A percentile compares a stretch with the other conserved stretches of the same genome.
Conservation (phyloP, 1,140 invertebrate genomes). For the Ips nitidus region DNA sequence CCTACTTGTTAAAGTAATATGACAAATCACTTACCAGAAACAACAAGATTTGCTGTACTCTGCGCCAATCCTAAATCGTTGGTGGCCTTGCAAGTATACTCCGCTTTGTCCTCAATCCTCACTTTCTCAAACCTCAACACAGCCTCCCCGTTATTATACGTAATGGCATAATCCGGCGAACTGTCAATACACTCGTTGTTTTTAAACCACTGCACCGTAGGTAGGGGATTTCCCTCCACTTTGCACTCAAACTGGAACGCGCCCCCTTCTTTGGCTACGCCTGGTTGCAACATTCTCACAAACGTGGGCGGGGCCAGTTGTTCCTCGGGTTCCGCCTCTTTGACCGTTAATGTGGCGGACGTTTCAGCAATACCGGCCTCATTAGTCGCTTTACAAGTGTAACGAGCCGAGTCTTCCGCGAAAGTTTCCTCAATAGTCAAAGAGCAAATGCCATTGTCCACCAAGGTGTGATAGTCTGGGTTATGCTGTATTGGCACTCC, state of each 20-base stretch:
- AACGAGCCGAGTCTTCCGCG: slow-evolving; percentile 78
- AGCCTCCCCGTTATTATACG: slow-evolving; percentile 67
- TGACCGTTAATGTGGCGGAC: slow-evolving; percentile 72
- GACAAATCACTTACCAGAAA: slow-evolving; percentile 55
- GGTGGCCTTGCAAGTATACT: slow-evolving; percentile 68
- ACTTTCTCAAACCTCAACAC: slow-evolving; percentile 64
- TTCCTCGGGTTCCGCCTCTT: slow-evolving; percentile 68
- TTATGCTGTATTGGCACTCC: slow-evolving; percentile 58
- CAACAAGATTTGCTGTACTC: slow-evolving; percentile 57
- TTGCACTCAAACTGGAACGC: slow-evolving; percentile 70
- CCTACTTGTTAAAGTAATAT: background rate
- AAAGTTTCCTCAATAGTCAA: slow-evolving; percentile 72
- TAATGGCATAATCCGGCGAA: slow-evolving; percentile 69
- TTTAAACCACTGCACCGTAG: slow-evolving; percentile 79
- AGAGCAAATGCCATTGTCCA: slow-evolving; percentile 74
- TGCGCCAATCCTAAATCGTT: slow-evolving; percentile 68
- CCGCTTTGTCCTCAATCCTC: slow-evolving; percentile 60
- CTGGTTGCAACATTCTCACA: slow-evolving; percentile 63
- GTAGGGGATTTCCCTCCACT: slow-evolving; percentile 73
- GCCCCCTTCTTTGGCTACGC: slow-evolving; percentile 65
- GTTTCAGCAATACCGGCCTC: slow-evolving; percentile 70
- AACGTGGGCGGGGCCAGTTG: slow-evolving; percentile 67
- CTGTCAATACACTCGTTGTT: slow-evolving; percentile 72
- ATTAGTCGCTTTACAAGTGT: slow-evolving; percentile 74
- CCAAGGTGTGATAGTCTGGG: slow-evolving; percentile 59